Percentiles rank a stretch among this genome's conserved stretches.
phyloP scores from a whole-genome alignment of 2,888 invertebrate species.

The Athripsodes cinereus region DNA sequence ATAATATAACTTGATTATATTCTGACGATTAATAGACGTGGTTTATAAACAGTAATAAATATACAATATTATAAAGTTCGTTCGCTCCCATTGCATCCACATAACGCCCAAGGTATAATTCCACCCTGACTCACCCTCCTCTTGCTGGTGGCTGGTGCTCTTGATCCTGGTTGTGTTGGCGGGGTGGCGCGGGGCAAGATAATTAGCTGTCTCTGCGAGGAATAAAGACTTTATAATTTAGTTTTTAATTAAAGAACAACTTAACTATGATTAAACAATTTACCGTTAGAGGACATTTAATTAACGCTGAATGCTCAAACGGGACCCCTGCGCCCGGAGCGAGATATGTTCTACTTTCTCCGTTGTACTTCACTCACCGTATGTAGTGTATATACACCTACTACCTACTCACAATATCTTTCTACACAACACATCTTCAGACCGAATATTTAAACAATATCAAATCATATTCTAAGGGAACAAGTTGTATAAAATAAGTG shows the following conservation, averaged over 20 bases:
- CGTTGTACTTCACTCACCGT: no score
- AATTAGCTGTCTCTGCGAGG: conserved; percentile 17
- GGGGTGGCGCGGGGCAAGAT: conserved; percentile 7
- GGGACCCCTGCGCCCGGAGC: conserved; percentile 1
- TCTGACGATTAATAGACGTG: no score
- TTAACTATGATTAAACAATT: conserved; percentile 17
- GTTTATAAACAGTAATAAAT: no score
- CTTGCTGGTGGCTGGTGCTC: background rate
- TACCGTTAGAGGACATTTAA: conserved; percentile 14
- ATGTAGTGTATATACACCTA: no score
- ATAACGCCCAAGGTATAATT: conserved; percentile 3
- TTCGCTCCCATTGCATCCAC: background rate
- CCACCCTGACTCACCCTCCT: background rate
- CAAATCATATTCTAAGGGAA: no score
- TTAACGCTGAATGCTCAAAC: conserved; percentile 11
- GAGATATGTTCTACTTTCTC: background rate
- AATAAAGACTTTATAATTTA: conserved; percentile 20
- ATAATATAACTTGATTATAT: no score
- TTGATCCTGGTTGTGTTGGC: conserved; percentile 3
- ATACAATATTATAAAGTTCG: background rate
- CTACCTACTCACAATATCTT: no score
- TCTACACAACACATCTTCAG: no score
- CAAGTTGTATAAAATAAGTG: no score
- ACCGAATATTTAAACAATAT: no score
- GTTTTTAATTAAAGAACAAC: conserved; percentile 22